Base-by-base conservation (phyloP, 2,113 vertebrate species). In the Prunella fulvescens region DNA sequence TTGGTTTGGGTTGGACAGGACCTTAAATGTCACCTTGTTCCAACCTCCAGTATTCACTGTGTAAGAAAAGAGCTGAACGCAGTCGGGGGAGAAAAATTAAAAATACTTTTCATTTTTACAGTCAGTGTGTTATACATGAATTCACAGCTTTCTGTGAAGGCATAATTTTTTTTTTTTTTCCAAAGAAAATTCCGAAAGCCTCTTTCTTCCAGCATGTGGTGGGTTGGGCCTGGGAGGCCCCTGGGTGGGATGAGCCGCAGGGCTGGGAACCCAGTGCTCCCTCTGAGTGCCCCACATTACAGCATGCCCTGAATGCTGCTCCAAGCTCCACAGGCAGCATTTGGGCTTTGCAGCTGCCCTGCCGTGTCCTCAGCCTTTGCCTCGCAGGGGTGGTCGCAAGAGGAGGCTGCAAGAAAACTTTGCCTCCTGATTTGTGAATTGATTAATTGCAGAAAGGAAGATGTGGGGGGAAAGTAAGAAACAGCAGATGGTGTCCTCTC, bases 401-500 rank as follows among this genome's bases (percentile, higher is more conserved):
- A 35, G 57, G 48, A 60, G 57, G 19, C 80, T 23, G 80, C 24
- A n/a, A 33, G 70, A 45, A 37, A 61, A 18, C 67, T 74, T 80
- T 19, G 40, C 60, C 61, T 92, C 53, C 40, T 33, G 14, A 17
- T 90, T 78, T 78, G 23, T 2, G 3, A 60, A 42, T 5, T 92
- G 83, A 92, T 94, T 62, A 83, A 92, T 88, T 90, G n/a, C 56
- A 60, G 72, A 81, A 51, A 57, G 66, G 44, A 58, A 47, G 10
- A 11, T 3, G 4, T 25, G 40, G 11, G 8, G 33, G 7, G 11
- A 33, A 53, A 77, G 28, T 37, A 58, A 80, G 82, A 73, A 90
- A 8, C 2, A 19, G 92, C 94, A 97, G 82, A 95, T 93, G 90
- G 80, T 93, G 90, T 88, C 81, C 54, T 82, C 81, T 87, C 84